Percentiles rank a stretch among this genome's conserved stretches.
These are phyloP conservation scores for Stenodema calcarata DNA, from an alignment of 2,888 invertebrate genomes.

Conservation along the genomic window DNA sequence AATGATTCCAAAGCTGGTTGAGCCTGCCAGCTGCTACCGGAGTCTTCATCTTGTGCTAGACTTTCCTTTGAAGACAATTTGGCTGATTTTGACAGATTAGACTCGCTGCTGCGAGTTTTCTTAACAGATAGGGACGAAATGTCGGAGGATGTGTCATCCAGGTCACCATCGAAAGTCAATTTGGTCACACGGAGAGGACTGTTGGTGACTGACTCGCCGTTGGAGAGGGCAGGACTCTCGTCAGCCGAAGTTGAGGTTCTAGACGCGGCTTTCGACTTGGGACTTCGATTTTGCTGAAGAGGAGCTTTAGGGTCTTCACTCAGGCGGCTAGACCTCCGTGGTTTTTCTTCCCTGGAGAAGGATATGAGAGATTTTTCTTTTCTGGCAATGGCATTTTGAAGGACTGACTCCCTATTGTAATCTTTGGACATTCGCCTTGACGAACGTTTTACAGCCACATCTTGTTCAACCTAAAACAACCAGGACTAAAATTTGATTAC, in stretches of 20 bases:
- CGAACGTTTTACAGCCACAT: conserved; percentile 67
- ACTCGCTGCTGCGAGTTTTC: neutral
- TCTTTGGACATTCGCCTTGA: conserved; percentile 71
- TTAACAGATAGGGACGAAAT: conserved; percentile 6
- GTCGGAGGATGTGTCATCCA: conserved; percentile 25
- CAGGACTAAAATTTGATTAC: neutral
- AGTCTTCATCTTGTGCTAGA: conserved; percentile 1
- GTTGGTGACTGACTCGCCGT: neutral
- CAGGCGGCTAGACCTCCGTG: conserved; percentile 60
- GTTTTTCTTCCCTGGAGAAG: conserved; percentile 62
- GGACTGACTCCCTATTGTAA: conserved; percentile 66
- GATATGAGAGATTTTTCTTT: conserved; percentile 73
- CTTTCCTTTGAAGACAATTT: conserved; percentile 20
- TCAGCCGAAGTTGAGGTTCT: neutral
- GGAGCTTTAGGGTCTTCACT: conserved; percentile 41
- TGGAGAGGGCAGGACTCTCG: neutral
- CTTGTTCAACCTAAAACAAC: conserved; percentile 37
- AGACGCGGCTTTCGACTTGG: neutral
- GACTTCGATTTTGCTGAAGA: neutral
- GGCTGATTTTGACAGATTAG: neutral
- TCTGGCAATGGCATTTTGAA: conserved; percentile 75
- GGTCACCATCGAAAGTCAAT: neutral
- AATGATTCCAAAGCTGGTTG: neutral
- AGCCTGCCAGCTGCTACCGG: conserved; percentile 28
- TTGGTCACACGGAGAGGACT: neutral